Evolutionary conservation across 1,140 invertebrate genomes (phyloP).

Genomic region (Notospermus geniculatus): DNA sequence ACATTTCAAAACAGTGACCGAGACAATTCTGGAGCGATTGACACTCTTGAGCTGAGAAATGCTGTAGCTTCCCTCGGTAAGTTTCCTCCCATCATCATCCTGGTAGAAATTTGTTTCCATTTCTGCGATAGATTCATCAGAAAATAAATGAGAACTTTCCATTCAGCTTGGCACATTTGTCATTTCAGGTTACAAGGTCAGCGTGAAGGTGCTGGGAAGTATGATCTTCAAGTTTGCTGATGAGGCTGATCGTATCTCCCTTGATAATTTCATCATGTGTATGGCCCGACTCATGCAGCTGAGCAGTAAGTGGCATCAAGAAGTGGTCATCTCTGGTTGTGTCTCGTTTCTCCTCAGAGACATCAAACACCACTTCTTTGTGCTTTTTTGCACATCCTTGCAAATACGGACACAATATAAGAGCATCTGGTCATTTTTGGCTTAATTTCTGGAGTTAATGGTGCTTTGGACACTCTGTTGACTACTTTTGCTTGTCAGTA

Average conservation of each 20-base stretch:
- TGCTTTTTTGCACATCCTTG: too few species aligned
- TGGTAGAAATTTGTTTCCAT: neutral
- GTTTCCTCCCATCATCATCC: neutral
- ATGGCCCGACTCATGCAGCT: constrained; percentile 86
- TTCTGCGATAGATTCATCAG: neutral
- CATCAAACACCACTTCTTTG: neutral
- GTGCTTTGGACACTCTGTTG: too few species aligned
- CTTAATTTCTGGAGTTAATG: neutral
- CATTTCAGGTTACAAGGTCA: constrained; percentile 71
- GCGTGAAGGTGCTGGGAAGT: constrained; percentile 81
- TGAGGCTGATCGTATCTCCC: constrained; percentile 70
- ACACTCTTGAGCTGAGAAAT: constrained; percentile 77
- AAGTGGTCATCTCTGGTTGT: neutral
- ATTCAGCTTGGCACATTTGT: neutral
- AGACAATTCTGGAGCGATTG: constrained; percentile 44
- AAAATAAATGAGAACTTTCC: neutral
- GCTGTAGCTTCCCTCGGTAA: constrained; percentile 65
- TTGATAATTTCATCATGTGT: constrained; percentile 93
- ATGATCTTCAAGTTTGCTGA: constrained; percentile 84
- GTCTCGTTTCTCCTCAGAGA: neutral
- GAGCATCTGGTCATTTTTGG: neutral
- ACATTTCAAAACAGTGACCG: neutral
- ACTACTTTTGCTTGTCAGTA: neutral
- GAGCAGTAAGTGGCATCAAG: constrained; percentile 32
- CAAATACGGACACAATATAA: neutral